phyloP scores from a whole-genome alignment of 1,140 invertebrate species.

The Dryas iulia region DNA sequence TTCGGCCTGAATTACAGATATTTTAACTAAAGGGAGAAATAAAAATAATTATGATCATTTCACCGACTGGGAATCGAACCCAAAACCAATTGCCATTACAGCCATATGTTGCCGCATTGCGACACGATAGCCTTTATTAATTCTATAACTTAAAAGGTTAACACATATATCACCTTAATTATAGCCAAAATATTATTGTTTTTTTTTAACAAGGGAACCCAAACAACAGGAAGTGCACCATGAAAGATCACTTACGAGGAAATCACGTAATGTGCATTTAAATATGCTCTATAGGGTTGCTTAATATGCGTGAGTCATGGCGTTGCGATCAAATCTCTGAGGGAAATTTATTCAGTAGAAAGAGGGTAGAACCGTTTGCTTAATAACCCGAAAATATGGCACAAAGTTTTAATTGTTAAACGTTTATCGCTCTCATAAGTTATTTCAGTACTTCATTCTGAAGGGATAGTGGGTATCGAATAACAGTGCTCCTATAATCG shows the following conservation, averaged over 20 bases:
- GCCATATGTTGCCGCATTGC: too few relatives aligned
- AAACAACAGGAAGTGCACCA: slow-evolving; percentile 30
- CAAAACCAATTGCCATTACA: too few relatives aligned
- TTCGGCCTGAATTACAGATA: too few relatives aligned
- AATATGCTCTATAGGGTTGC: slow-evolving; percentile 53
- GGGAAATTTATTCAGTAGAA: slow-evolving; percentile 55
- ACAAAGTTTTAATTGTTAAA: slow-evolving; percentile 66
- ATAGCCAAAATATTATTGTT: background rate
- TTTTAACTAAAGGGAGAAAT: too few relatives aligned
- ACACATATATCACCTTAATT: background rate
- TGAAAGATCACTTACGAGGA: slow-evolving; percentile 51
- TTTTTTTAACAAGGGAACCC: slow-evolving; percentile 23
- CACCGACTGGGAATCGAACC: too few relatives aligned
- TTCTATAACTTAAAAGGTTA: too few relatives aligned
- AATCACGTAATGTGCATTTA: slow-evolving; percentile 64
- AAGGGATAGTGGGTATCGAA: slow-evolving; percentile 24
- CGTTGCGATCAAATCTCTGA: slow-evolving; percentile 51
- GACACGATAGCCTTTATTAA: too few relatives aligned
- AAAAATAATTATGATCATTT: too few relatives aligned
- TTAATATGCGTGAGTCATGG: slow-evolving; percentile 63
- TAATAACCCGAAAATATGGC: slow-evolving; percentile 69
- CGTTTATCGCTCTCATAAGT: slow-evolving; percentile 53
- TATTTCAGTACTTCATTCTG: slow-evolving; percentile 34
- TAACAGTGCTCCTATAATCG: background rate
- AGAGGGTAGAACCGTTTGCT: slow-evolving; percentile 42